These are phyloP conservation scores for Ardeotis arabs DNA, from an alignment of 2,113 vertebrate species.

Conservation along the genomic window DNA sequence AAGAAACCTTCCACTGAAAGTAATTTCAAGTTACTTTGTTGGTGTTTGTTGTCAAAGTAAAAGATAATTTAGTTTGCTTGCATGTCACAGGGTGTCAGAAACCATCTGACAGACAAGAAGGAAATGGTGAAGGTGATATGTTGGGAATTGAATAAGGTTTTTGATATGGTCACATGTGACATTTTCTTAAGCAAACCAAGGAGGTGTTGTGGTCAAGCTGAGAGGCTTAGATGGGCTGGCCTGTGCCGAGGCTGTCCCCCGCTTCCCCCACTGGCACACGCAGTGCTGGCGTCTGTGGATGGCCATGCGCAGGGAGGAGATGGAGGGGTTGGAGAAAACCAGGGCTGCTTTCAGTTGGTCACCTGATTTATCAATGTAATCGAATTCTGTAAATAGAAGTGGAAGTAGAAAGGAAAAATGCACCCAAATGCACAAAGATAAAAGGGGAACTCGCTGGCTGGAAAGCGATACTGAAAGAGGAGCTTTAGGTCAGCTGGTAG, in stretches of 20 bases:
- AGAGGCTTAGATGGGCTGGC: neutral
- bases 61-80: neutral
- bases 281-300: accelerated
- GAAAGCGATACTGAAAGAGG: neutral
- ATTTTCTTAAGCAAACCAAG: neutral
- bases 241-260: neutral
- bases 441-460: neutral
- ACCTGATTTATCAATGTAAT: neutral
- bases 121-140: neutral
- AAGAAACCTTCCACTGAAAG: neutral
- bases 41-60: neutral
- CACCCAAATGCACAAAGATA: neutral
- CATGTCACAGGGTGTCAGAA: neutral
- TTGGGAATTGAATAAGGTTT: neutral
- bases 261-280: too few relatives aligned
- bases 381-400: neutral
- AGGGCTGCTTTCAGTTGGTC: neutral
- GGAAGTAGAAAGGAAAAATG: neutral
- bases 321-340: neutral
- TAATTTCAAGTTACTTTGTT: neutral
- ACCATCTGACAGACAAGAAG: neutral
- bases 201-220: accelerated
- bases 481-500: neutral
- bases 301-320: neutral
- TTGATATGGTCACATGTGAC: neutral